A percentile compares a stretch with the other conserved stretches of the same genome.
phyloP scores from a whole-genome alignment of 2,113 vertebrate species.

The Cricetomys ansorgei region DNA sequence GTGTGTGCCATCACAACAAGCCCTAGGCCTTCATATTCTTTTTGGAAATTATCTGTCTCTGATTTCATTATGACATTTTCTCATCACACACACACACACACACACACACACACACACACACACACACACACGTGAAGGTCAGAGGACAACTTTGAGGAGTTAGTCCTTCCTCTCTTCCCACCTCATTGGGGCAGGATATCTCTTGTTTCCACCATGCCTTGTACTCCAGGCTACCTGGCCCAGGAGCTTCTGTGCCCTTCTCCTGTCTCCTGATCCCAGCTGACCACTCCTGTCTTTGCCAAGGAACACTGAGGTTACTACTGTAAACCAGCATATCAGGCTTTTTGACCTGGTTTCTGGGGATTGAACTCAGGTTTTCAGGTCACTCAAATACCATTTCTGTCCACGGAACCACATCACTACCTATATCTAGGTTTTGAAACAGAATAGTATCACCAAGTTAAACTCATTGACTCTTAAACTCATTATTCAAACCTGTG shows the following conservation, averaged over 20 bases:
- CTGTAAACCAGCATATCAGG: background rate
- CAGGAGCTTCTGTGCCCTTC: background rate
- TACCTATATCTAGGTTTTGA: background rate
- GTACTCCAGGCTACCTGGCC: background rate
- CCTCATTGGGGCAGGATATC: background rate
- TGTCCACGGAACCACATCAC: background rate
- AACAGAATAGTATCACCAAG: background rate
- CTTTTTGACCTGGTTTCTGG: background rate
- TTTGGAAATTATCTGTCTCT: background rate
- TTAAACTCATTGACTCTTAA: background rate
- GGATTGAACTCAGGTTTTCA: background rate
- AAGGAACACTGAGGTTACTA: background rate
- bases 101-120: background rate
- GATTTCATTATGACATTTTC: background rate
- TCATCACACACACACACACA: background rate
- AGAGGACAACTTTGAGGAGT: background rate
- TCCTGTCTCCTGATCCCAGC: background rate
- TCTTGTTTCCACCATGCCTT: background rate
- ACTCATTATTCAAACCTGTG: background rate
- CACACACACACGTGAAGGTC: background rate
- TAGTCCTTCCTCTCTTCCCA: background rate
- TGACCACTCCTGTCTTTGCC: too few species aligned
- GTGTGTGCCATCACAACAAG: rapidly evolving
- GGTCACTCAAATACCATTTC: background rate
- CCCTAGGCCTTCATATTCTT: background rate